Base-by-base conservation (phyloP, 2,888 invertebrate genomes). In the Nematopogon swammerdamellus region DNA sequence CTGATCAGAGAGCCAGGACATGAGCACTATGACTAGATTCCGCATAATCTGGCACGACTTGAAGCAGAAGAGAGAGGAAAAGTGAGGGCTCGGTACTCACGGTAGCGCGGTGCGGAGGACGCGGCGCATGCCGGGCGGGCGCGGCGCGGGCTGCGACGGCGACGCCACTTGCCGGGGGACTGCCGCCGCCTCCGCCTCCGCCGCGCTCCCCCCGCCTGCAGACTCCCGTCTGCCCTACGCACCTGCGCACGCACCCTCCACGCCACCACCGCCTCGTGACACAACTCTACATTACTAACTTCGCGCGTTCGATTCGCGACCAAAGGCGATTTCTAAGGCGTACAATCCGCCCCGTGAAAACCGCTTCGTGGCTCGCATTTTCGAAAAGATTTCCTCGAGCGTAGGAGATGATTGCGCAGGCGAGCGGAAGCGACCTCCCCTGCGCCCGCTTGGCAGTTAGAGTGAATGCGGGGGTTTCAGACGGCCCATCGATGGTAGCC, bases 61-160 rank as follows among this genome's bases (percentile, higher is more conserved):
- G 5, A 6, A 25, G 25, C 5, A 25, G 25, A 8, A 4, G 25
- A 25, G 4, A 8, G 4, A 36, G 36, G 36, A 3, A 14, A 36
- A 14, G 6, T 3, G 36, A 36, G 36, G 14, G 14, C 11, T 36
- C 45, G 20, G 53, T 63, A 76, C 79, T 80, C 68, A 77, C 77
- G 72, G 70, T 71, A 72, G 77, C 77, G 74, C 77, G 75, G 72
- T 72, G 69, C 70, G 61, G 58, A 63, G 57, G 59, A 60, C 60
- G 58, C 36, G 58, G 60, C 60, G 60, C 59, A 61, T 58, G 59
- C 55, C 62, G 62, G 55, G 55, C 56, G 57, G 58, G 55, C 59
- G 56, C 59, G 64, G 59, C 60, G 57, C 72, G 66, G 74, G 67
- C 71, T 63, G 64, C 59, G 60, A 67, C 70, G 67, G 64, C 68